These are phyloP conservation scores for Phainopepla nitens DNA, from an alignment of 2,113 vertebrate species.

Conservation along the genomic window DNA sequence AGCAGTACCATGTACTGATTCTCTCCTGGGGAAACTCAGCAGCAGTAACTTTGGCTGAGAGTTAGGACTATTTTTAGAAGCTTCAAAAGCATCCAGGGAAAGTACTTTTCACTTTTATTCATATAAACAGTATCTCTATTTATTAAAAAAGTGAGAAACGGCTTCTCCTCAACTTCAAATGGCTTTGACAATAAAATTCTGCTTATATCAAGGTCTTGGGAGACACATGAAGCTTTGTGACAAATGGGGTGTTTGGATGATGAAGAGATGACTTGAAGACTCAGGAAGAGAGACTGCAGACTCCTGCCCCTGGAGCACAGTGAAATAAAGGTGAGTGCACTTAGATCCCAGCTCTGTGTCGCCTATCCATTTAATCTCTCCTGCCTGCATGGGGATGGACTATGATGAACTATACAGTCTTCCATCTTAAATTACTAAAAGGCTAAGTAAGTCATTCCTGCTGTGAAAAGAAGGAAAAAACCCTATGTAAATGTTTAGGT, in stretches of 20 bases:
- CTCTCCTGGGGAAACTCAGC: constrained; percentile 43
- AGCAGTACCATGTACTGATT: constrained; percentile 2
- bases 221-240: constrained; percentile 53
- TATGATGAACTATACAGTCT: not conserved
- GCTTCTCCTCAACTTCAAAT: constrained; percentile 47
- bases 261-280: constrained; percentile 27
- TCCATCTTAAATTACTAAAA: not conserved
- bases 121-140: constrained; percentile 54
- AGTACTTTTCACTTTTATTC: constrained; percentile 57
- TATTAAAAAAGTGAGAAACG: constrained; percentile 64
- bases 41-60: constrained; percentile 41
- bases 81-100: constrained; percentile 38
- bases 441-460: not conserved
- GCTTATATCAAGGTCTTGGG: constrained; percentile 48
- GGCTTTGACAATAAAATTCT: constrained; percentile 54
- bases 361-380: not conserved
- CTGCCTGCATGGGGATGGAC: not conserved
- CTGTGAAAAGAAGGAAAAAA: not conserved
- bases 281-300: not conserved
- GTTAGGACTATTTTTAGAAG: constrained; percentile 54
- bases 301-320: not conserved
- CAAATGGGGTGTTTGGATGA: constrained; percentile 23
- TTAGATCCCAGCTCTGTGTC: not conserved
- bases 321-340: constrained; percentile 41
- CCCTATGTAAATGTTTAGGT: not conserved